Evolutionary conservation across 2,113 vertebrate species (phyloP).

Genomic region (Myotis brandtii): DNA sequence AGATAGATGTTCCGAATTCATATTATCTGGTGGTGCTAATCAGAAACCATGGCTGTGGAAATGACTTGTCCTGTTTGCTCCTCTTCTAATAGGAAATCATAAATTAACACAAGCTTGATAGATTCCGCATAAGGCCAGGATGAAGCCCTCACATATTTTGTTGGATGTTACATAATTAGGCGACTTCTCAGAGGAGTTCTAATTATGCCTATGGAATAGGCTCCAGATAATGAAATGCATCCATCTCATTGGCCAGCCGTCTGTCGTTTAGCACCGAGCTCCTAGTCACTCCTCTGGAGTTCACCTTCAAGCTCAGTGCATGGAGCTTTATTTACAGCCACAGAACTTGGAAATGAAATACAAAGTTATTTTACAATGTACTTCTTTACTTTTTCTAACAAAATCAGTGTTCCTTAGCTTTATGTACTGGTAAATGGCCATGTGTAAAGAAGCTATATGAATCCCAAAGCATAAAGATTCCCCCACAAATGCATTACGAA

Average conservation of each 20-base stretch:
- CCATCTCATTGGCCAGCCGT: slow-evolving; percentile 59
- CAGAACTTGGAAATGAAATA: slow-evolving; percentile 64
- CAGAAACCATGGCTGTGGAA: slow-evolving; percentile 57
- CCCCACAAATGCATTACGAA: background rate
- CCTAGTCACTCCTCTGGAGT: slow-evolving; percentile 6
- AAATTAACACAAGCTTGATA: slow-evolving; percentile 61
- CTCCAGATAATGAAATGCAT: slow-evolving; percentile 72
- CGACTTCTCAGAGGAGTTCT: slow-evolving; percentile 75
- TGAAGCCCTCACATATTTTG: slow-evolving; percentile 69
- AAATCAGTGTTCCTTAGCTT: slow-evolving; percentile 45
- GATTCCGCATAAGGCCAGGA: slow-evolving; percentile 56
- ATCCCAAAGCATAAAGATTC: slow-evolving; percentile 8
- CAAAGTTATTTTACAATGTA: slow-evolving; percentile 54
- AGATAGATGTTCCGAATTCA: background rate
- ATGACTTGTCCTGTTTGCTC: slow-evolving; percentile 17
- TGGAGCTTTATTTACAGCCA: slow-evolving; percentile 66
- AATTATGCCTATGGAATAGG: slow-evolving; percentile 73
- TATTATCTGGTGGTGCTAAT: slow-evolving; percentile 33
- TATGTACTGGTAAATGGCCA: background rate
- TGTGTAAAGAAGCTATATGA: background rate
- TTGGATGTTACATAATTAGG: slow-evolving; percentile 71
- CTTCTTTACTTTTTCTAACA: slow-evolving; percentile 62
- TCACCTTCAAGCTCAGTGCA: background rate
- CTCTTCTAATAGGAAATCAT: slow-evolving; percentile 65
- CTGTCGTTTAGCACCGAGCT: slow-evolving; percentile 47